Conservation (phyloP, 2,888 invertebrate species). For the Aspidiotus rigidus region DNA sequence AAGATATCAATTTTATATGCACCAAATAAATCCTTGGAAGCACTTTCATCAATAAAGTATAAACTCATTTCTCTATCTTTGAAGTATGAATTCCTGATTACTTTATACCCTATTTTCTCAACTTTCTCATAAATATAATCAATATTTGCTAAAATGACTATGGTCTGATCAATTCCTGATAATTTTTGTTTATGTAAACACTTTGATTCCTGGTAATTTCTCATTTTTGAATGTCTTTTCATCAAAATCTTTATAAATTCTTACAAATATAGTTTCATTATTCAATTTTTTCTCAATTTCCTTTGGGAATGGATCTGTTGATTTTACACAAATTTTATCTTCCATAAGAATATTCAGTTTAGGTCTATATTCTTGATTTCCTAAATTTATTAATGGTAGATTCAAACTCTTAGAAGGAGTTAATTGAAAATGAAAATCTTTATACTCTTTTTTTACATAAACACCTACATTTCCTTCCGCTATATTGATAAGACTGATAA, state of each 20-base stretch:
- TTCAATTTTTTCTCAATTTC: conserved; percentile 10
- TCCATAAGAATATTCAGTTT: conserved; percentile 15
- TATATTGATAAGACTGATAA: conserved; percentile 12
- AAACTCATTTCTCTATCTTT: conserved; percentile 2
- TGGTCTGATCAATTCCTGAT: not conserved
- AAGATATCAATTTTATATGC: conserved; percentile 2
- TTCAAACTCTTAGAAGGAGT: conserved; percentile 14
- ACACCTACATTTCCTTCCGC: conserved; percentile 12
- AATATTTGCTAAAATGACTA: conserved; percentile 6
- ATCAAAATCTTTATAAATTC: conserved; percentile 14
- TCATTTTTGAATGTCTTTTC: conserved; percentile 15
- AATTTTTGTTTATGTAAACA: not conserved
- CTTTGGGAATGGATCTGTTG: conserved; percentile 14
- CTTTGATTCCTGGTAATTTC: conserved; percentile 9
- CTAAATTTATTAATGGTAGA: conserved; percentile 13
- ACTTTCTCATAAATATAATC: conserved; percentile 10
- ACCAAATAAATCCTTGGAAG: not conserved
- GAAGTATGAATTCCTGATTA: conserved; percentile 6
- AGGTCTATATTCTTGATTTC: conserved; percentile 15
- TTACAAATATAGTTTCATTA: conserved; percentile 4
- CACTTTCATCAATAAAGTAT: not conserved
- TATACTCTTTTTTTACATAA: conserved; percentile 14
- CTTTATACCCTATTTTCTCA: conserved; percentile 10
- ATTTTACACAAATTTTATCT: conserved; percentile 13
- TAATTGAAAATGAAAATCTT: conserved; percentile 7